Evolutionary conservation across 2,113 vertebrate species (phyloP), one percentile per base, ranked within the genome.

Genomic region (Elachura formosa): DNA sequence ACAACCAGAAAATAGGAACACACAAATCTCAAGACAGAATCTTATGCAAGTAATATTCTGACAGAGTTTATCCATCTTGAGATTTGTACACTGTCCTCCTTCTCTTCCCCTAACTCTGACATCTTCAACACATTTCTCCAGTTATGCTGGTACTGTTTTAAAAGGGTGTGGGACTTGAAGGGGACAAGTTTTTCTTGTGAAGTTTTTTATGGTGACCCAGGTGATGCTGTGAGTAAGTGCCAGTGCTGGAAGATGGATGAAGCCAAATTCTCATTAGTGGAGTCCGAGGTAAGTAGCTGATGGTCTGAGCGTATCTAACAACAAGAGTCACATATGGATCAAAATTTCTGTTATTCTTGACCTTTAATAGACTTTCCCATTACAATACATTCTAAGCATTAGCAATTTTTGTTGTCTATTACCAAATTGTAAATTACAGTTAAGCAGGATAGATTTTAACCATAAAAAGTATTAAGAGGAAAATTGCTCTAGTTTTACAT

Each of bases 401-500:
- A 82, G 33, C 19, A 56, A 38, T n/a, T 84, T 82, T 58, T 79
- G 24, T 45, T 84, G 12, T 66, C 21, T 52, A 20, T 58, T 64
- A 51, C 22, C 22, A 24, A 49, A 63, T 24, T 59, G 63, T 34
- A 69, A 89, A 61, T 85, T 84, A 48, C 26, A 52, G 21, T 71
- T 86, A 94, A 93, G 49, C 38, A 58, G 41, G 34, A 46, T 58
- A 58, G 26, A 56, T 84, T 87, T 90, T 77, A 55, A 56, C 31
- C 14, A 41, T 71, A 48, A 71, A 82, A 84, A 75, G 48, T 43
- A 90, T 84, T 84, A 82, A 74, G 48, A 63, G 43, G 69, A 72
- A 94, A 85, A 92, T 28, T 75, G 26, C n/a, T 84, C n/a, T n/a
- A 75, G 6, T 95, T 93, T 84, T 40, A 59, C 71, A 93, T 54